A percentile compares a stretch with the other conserved stretches of the same genome.
Conservation (phyloP, 2,113 vertebrate species). For the Diadophis punctatus region DNA sequence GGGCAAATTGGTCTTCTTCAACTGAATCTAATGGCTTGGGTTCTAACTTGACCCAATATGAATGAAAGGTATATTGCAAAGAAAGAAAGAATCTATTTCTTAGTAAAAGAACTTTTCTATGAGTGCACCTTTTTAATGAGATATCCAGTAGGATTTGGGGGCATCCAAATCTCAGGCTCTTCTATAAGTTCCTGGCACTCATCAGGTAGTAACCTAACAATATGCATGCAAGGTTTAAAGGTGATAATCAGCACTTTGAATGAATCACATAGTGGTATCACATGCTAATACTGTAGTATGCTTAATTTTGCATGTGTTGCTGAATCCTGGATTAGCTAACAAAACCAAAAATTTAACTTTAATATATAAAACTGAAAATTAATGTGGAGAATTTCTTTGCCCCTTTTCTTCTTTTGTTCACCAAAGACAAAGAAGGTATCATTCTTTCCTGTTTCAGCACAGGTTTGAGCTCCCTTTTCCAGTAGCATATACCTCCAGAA, state of each 20-base stretch:
- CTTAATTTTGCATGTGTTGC: neutral
- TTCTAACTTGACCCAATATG: neutral
- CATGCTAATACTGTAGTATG: neutral
- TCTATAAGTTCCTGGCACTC: neutral
- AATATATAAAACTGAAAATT: neutral
- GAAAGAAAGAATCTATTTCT: neutral
- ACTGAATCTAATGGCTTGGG: neutral
- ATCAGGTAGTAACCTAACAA: neutral
- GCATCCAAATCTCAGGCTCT: neutral
- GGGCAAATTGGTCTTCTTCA: neutral
- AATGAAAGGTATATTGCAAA: neutral
- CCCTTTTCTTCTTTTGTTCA: neutral
- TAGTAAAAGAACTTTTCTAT: neutral
- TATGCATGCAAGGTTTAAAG: neutral
- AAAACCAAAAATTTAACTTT: neutral
- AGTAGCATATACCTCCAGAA: neutral
- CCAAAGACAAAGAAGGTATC: neutral
- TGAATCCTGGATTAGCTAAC: neutral
- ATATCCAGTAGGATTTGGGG: neutral
- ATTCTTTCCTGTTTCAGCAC: neutral
- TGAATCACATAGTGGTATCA: neutral
- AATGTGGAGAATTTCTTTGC: neutral
- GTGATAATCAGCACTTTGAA: neutral
- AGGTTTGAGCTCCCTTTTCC: neutral
- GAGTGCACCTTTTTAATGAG: neutral